These are phyloP conservation scores for Eupithecia subfuscata DNA, from an alignment of 2,888 invertebrate species.

Conservation along the genomic window DNA sequence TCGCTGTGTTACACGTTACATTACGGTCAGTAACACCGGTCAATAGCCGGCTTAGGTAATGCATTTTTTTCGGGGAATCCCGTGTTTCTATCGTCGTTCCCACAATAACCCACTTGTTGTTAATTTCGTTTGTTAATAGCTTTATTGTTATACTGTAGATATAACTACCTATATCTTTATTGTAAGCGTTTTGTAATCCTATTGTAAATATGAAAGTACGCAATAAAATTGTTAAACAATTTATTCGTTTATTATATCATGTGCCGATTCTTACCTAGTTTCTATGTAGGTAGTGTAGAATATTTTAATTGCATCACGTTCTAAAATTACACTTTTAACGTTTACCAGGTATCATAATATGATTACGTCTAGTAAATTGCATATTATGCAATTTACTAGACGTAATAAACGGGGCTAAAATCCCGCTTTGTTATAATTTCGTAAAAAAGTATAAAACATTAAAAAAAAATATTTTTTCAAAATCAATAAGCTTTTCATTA, in stretches of 20 bases:
- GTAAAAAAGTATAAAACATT: background rate
- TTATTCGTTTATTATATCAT: constrained; percentile 27
- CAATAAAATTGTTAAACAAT: constrained; percentile 46
- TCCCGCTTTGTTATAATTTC: background rate
- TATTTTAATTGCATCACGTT: background rate
- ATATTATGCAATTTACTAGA: background rate
- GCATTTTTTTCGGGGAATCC: constrained; percentile 19
- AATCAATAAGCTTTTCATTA: too few relatives aligned
- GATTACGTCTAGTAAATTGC: too few relatives aligned
- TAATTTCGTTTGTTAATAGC: constrained; percentile 36
- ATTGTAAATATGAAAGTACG: constrained; percentile 43
- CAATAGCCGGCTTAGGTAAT: background rate
- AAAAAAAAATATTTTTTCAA: too few relatives aligned
- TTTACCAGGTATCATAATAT: background rate
- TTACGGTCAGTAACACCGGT: too few relatives aligned
- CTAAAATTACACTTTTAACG: background rate
- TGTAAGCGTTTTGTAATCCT: constrained; percentile 43
- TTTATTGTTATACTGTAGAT: constrained; percentile 36
- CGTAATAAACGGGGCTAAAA: background rate
- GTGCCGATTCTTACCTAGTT: background rate
- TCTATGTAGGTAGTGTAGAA: background rate
- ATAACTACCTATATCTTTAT: constrained; percentile 34
- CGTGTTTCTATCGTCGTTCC: background rate
- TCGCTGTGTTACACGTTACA: too few relatives aligned
- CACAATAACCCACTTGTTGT: constrained; percentile 22